A percentile compares a stretch with the other conserved stretches of the same genome.
Evolutionary conservation across 2,888 invertebrate genomes (phyloP).

Genomic region (Apamea monoglypha): DNA sequence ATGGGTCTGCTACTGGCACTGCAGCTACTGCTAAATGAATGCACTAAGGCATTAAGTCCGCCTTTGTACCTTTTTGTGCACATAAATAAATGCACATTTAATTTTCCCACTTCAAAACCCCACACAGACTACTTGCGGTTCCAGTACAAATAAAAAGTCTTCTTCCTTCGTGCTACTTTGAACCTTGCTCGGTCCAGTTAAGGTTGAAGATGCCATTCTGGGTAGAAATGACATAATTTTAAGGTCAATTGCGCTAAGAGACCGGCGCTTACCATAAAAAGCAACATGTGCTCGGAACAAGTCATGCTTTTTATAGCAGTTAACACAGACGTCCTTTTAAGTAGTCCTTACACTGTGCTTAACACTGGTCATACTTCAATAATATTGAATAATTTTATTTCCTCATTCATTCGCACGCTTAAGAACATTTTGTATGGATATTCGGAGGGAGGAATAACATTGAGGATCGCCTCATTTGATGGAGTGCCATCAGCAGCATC

Average conservation of each 20-base stretch:
- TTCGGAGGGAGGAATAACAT: background rate
- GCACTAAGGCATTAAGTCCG: no score
- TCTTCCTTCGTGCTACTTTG: conserved; percentile 21
- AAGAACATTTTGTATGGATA: background rate
- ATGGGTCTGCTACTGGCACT: background rate
- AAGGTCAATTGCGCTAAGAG: conserved; percentile 42
- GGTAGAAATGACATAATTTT: conserved; percentile 25
- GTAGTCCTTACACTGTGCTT: conserved; percentile 1
- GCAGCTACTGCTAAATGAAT: conserved; percentile 18
- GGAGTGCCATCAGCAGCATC: background rate
- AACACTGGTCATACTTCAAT: background rate
- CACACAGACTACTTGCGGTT: conserved; percentile 6
- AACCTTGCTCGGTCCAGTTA: conserved; percentile 28
- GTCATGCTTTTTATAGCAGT: conserved; percentile 28
- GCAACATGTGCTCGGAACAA: conserved; percentile 42
- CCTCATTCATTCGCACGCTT: background rate
- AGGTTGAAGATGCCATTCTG: conserved; percentile 27
- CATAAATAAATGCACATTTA: conserved; percentile 10
- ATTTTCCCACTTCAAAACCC: conserved; percentile 34
- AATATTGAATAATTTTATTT: background rate
- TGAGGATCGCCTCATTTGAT: background rate
- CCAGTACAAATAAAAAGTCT: conserved; percentile 13
- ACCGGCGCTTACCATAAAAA: conserved; percentile 40
- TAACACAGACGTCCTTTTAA: conserved; percentile 22
- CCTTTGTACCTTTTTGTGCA: no score